phyloP scores from a whole-genome alignment of 2,888 invertebrate species.

The Acrobeloides nanus region DNA sequence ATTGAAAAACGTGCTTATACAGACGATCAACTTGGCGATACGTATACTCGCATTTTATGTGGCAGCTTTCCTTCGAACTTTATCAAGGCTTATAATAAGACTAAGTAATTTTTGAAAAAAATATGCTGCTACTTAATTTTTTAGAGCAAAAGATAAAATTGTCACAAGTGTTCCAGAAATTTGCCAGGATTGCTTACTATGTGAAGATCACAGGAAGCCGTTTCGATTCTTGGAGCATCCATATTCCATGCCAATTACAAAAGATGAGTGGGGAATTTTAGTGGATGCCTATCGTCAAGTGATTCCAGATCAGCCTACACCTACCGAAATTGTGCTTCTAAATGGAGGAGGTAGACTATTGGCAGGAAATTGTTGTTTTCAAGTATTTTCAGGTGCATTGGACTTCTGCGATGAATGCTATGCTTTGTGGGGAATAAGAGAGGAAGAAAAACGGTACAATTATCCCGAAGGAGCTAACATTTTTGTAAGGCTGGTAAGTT shows the following conservation, averaged over 20 bases:
- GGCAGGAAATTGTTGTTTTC: no score
- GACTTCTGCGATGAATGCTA: constrained; percentile 26
- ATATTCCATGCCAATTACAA: constrained; percentile 13
- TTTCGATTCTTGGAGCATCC: constrained; percentile 5
- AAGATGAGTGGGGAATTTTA: constrained; percentile 18
- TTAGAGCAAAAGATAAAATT: constrained; percentile 3
- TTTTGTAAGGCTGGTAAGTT: constrained; percentile 38
- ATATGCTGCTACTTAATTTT: constrained; percentile 4
- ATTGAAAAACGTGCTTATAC: constrained; percentile 12
- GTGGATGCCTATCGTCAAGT: constrained; percentile 4
- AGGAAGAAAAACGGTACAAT: constrained; percentile 20
- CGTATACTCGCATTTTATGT: constrained; percentile 7
- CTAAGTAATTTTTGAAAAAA: constrained; percentile 11
- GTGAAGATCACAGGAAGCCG: constrained; percentile 15
- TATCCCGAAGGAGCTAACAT: constrained; percentile 28
- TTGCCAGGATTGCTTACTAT: constrained; percentile 24
- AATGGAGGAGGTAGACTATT: no score
- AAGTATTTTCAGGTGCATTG: constrained; percentile 6
- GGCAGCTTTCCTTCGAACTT: constrained; percentile 7
- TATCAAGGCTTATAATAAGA: constrained; percentile 1
- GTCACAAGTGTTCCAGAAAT: constrained; percentile 17
- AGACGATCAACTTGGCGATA: constrained; percentile 7
- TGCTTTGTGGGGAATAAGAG: neutral
- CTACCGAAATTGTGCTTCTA: no score
- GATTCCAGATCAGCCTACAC: no score